A percentile compares a stretch with the other conserved stretches of the same genome.
Evolutionary conservation across 2,113 vertebrate genomes (phyloP).

Genomic region (Psephotus haematonotus): DNA sequence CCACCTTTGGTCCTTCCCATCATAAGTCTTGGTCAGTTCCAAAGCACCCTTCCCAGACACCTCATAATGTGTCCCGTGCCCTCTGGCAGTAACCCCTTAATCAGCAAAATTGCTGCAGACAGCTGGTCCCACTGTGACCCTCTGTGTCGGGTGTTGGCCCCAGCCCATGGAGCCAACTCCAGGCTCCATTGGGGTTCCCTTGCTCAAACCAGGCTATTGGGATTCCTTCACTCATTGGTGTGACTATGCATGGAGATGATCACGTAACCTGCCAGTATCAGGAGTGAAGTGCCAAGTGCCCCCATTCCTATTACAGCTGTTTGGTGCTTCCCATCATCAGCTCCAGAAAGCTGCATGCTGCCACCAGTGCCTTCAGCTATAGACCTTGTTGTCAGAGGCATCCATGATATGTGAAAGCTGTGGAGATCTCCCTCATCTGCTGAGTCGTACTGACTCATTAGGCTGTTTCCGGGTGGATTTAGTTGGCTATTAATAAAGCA

Average conservation of each 20-base stretch:
- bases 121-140: rapidly evolving
- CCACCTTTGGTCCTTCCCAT: not conserved
- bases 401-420: not conserved
- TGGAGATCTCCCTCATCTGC: not conserved
- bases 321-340: rapidly evolving
- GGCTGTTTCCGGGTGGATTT: not conserved
- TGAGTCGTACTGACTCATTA: not conserved
- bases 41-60: not conserved
- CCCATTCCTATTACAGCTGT: not conserved
- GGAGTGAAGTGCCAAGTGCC: rapidly evolving
- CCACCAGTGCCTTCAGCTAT: not conserved
- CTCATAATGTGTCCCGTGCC: not conserved
- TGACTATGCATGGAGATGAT: rapidly evolving
- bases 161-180: not conserved
- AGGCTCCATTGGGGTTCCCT: too few relatives aligned
- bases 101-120: not conserved
- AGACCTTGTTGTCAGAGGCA: not conserved
- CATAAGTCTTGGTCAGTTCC: not conserved
- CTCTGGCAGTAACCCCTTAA: not conserved
- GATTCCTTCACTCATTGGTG: not conserved
- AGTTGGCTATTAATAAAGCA: not conserved
- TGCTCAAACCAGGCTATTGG: not conserved
- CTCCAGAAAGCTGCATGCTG: not conserved
- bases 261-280: not conserved
- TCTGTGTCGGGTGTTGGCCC: rapidly evolving